Evolutionary conservation across 2,113 vertebrate species (phyloP).

Genomic region (Nibea coibor): DNA sequence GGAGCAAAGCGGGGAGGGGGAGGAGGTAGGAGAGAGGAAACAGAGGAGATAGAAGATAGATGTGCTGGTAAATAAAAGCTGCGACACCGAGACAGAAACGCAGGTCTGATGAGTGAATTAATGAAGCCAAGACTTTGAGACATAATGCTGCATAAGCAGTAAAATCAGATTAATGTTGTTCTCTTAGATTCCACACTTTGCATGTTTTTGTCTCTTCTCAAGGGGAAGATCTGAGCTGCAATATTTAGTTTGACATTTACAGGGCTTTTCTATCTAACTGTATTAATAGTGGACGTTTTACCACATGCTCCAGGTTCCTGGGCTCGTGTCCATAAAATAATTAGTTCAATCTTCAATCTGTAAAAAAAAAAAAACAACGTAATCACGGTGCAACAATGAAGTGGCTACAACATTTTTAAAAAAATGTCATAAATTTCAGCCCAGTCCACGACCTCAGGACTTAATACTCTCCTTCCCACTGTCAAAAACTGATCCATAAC

Average conservation of each 20-base stretch:
- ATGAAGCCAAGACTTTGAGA: slow-evolving; percentile 1
- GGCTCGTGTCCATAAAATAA: no score
- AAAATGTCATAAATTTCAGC: no score
- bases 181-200: neutral
- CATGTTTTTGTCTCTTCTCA: slow-evolving; percentile 16
- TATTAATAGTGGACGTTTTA: neutral
- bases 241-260: neutral
- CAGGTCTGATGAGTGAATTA: neutral
- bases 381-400: no score
- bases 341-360: no score
- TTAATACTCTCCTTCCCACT: no score
- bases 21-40: neutral
- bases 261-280: neutral
- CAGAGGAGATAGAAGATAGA: slow-evolving; percentile 1
- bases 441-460: no score
- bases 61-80: neutral
- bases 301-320: no score
- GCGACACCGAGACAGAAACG: neutral
- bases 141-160: slow-evolving; percentile 9
- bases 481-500: no score
- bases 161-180: slow-evolving; percentile 19
- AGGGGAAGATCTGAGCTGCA: neutral
- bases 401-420: no score
- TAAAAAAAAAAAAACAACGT: no score
- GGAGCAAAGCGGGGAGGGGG: neutral